Evolutionary conservation across 1,140 invertebrate species (phyloP).

Genomic region (Oryctes rhinoceros): DNA sequence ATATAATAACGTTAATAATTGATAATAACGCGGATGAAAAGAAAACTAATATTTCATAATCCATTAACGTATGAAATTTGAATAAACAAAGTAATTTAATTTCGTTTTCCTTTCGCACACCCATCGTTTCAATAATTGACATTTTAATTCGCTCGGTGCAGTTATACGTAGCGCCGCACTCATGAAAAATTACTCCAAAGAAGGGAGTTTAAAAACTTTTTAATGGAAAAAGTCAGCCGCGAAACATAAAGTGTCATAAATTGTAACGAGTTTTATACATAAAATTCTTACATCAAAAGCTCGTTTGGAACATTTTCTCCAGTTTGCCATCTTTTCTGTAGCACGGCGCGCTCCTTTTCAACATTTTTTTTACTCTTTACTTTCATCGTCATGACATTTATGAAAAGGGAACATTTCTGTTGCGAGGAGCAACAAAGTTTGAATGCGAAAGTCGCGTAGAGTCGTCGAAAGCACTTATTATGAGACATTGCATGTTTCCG

Average conservation of each 20-base stretch:
- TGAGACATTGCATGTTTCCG: conserved; percentile 22
- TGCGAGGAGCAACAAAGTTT: conserved; percentile 1
- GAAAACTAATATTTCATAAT: too few species aligned
- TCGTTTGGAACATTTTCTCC: conserved; percentile 17
- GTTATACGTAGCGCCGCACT: not conserved
- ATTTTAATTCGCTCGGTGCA: not conserved
- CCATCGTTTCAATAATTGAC: conserved; percentile 7
- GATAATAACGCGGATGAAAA: not conserved
- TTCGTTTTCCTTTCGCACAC: not conserved
- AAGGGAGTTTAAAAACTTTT: conserved; percentile 14
- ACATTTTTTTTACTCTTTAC: conserved; percentile 23
- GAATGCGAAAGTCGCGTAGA: conserved; percentile 9
- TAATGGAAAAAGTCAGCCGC: conserved; percentile 35
- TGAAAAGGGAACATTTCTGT: conserved; percentile 27
- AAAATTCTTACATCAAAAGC: conserved; percentile 21
- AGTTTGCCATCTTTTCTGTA: conserved; percentile 11
- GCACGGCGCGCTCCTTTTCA: conserved; percentile 20
- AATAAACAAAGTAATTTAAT: conserved; percentile 1
- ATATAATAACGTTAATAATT: not conserved
- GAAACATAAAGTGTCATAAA: conserved; percentile 35
- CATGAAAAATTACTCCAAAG: conserved; percentile 23
- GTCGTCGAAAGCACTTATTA: conserved; percentile 29
- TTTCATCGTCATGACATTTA: conserved; percentile 29
- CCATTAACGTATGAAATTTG: too few species aligned
- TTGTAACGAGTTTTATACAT: conserved; percentile 31